Evolutionary conservation across 2,888 invertebrate species (phyloP).

Genomic region (Miltochrista miniata): DNA sequence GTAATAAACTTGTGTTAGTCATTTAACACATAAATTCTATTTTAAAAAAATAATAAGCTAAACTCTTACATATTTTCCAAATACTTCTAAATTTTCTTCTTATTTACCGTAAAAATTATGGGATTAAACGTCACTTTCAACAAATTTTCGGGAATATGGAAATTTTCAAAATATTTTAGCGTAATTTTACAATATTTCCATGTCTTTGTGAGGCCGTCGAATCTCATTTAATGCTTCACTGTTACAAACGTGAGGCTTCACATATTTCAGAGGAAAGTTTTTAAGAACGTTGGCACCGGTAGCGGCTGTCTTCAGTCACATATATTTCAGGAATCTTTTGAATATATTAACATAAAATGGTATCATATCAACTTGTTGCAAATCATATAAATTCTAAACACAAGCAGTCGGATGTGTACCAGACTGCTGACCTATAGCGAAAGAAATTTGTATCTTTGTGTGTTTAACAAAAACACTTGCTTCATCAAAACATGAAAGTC

Average conservation of each 20-base stretch:
- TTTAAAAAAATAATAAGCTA: too few species aligned
- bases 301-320: conserved; percentile 16
- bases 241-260: background rate
- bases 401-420: background rate
- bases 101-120: too few species aligned
- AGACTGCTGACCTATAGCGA: too few species aligned
- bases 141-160: too few species aligned
- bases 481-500: too few species aligned
- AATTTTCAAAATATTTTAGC: background rate
- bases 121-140: too few species aligned
- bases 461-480: too few species aligned
- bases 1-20: too few species aligned
- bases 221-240: conserved; percentile 5
- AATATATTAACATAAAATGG: conserved; percentile 30
- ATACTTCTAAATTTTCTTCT: too few species aligned
- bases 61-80: too few species aligned
- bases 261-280: conserved; percentile 27
- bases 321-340: conserved; percentile 36
- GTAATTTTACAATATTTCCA: conserved; percentile 9
- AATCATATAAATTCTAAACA: background rate
- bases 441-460: too few species aligned
- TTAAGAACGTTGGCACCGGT: conserved; percentile 30
- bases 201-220: conserved; percentile 3
- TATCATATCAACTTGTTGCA: conserved; percentile 2
- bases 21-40: too few species aligned